These are phyloP conservation scores for Heliangelus exortis DNA, from an alignment of 2,797 vertebrate species.

Conservation along the genomic window DNA sequence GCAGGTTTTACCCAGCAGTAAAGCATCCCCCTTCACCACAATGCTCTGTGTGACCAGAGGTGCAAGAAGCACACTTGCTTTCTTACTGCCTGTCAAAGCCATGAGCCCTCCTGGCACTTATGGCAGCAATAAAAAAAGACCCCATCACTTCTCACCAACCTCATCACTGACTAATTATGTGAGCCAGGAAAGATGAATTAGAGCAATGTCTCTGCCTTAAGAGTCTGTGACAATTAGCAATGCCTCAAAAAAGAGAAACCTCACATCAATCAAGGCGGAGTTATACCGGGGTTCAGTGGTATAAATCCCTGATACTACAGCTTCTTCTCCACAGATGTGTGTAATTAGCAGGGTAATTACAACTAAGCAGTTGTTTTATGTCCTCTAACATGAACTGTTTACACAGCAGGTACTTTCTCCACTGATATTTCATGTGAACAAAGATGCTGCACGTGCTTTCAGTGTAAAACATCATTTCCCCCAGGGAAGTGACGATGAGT, in stretches of 20 bases:
- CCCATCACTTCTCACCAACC: not conserved
- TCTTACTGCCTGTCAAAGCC: not conserved
- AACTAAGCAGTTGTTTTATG: not conserved
- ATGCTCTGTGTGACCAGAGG: not conserved
- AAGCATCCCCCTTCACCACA: not conserved
- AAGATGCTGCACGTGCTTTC: not conserved
- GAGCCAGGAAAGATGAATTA: not conserved
- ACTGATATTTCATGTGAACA: not conserved
- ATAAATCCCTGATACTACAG: not conserved
- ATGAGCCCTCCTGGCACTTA: not conserved
- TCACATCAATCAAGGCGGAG: not conserved
- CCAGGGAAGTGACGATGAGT: not conserved
- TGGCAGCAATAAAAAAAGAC: not conserved
- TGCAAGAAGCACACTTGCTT: not conserved
- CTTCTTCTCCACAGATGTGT: not conserved
- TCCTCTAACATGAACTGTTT: not conserved
- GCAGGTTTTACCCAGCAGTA: not conserved
- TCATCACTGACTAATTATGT: not conserved
- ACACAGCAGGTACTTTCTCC: not conserved
- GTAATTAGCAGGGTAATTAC: conserved; percentile 22
- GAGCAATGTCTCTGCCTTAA: not conserved
- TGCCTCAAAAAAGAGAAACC: not conserved
- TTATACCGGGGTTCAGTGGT: not conserved
- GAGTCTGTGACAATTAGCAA: not conserved
- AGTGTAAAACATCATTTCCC: not conserved